Base-by-base conservation (phyloP, 1,140 invertebrate species). In the Acarapis woodi region DNA sequence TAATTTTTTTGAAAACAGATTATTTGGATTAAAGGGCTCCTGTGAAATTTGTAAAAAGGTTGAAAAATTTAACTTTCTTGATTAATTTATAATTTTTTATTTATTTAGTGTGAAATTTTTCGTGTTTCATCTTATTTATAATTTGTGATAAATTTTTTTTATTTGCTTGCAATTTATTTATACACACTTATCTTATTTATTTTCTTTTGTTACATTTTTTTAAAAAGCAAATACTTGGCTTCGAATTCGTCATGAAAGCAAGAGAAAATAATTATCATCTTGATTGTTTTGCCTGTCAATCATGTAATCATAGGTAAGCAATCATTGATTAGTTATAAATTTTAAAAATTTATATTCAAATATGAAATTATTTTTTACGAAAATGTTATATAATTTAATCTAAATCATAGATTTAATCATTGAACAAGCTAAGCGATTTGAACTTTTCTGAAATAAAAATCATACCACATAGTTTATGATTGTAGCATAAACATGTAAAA, bases 231-330 rank as follows among this genome's bases (percentile, higher is more conserved):
- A 88, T 90, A 53, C 80, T 82, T 16, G 80, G 80, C 30, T 88
- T 87, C 59, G 82, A 90, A 61, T 83, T 88, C 78, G 83, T 88
- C 41, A 88, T 90, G 83, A 65, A 78, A 55, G 82, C 79, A 14
- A 72, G 78, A 54, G 73, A 69, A 47, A 85, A 87, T 58, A 80
- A 87, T 35, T 88, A 88, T 57, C 82, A 88, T 61, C 64, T 88
- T 50, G 82, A 90, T 53, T 90, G 83, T 54, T 90, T 90, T 56
- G 79, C 80, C 42, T 90, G 83, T 61, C 79, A 87, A 55, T 75
- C 85, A 53, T 90, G 82, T 56, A 82, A 79, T 63, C 77, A 87
- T 62, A 82, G 80, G 80, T 87, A 57, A 63, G 47, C 39, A 16
- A 32, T 29, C 25, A 39, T 34, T 31, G 41, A 40, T 42, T 24